These are phyloP conservation scores for Oncopeltus fasciatus DNA, from an alignment of 1,140 invertebrate species.

Conservation along the genomic window DNA sequence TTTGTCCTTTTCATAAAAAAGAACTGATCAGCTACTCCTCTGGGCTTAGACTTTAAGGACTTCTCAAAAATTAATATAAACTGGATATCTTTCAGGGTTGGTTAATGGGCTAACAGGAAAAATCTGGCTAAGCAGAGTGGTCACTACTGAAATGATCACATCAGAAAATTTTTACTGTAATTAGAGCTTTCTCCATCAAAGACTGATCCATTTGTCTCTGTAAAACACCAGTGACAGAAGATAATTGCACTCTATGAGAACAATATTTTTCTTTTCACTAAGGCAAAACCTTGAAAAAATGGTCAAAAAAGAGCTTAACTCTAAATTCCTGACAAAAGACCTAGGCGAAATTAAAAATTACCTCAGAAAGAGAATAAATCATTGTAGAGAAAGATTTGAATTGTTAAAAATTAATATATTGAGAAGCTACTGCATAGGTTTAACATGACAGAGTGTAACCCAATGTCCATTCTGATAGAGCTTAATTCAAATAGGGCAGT, in stretches of 20 bases:
- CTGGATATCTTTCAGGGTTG: neutral
- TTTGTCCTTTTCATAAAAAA: neutral
- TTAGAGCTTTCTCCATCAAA: neutral
- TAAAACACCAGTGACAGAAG: neutral
- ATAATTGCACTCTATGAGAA: neutral
- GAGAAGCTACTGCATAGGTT: neutral
- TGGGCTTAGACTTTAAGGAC: neutral
- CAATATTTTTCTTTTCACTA: neutral
- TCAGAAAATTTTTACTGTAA: neutral
- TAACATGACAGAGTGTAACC: neutral
- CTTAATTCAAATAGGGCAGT: constrained; percentile 8
- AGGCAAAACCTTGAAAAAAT: neutral
- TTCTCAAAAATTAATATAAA: neutral
- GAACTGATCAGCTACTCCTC: neutral
- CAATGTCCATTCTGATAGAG: neutral
- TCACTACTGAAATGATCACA: neutral
- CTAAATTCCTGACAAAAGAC: neutral
- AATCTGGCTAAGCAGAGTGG: neutral
- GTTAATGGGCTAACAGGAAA: neutral
- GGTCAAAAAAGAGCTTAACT: neutral
- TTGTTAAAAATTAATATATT: neutral
- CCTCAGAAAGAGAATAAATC: neutral
- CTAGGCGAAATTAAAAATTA: neutral
- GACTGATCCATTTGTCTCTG: neutral
- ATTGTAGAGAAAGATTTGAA: neutral